phyloP scores from a whole-genome alignment of 2,888 invertebrate species.

The Drosophila kambysellisi region DNA sequence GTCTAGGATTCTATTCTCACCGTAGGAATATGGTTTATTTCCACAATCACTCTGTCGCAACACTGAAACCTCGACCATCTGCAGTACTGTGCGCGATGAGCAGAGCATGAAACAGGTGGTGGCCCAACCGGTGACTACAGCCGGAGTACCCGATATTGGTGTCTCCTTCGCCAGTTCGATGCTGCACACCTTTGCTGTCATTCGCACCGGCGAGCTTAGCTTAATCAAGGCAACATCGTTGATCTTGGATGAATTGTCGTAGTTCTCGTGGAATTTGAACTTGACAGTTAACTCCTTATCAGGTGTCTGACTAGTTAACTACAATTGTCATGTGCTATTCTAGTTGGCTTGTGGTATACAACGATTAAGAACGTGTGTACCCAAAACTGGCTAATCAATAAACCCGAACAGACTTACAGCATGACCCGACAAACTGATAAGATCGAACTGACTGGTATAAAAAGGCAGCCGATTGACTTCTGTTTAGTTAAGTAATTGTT shows the following conservation, averaged over 20 bases:
- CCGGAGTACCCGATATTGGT: constrained; percentile 71
- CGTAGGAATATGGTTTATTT: constrained; percentile 55
- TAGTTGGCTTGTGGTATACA: constrained; percentile 1
- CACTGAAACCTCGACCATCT: constrained; percentile 64
- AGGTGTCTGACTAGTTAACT: no score
- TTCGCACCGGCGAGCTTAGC: constrained; percentile 74
- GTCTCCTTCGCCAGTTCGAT: constrained; percentile 69
- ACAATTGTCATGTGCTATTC: neutral
- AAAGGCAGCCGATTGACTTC: constrained; percentile 27
- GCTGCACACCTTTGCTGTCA: constrained; percentile 58
- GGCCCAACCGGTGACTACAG: constrained; percentile 84
- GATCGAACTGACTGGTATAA: constrained; percentile 41
- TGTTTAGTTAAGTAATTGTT: constrained; percentile 40
- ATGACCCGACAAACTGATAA: constrained; percentile 19
- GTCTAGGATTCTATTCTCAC: constrained; percentile 40
- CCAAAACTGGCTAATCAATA: constrained; percentile 41
- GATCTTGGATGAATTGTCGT: constrained; percentile 76
- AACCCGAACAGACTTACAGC: constrained; percentile 19
- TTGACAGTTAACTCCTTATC: no score
- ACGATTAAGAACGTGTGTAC: neutral
- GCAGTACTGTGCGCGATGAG: constrained; percentile 48
- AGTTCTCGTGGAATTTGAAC: constrained; percentile 80
- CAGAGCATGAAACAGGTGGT: constrained; percentile 70
- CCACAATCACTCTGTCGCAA: constrained; percentile 45
- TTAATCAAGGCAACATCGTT: constrained; percentile 85